A percentile compares a stretch with the other conserved stretches of the same genome.
Conservation (phyloP, 2,113 vertebrate species). For the Azemiops feae region DNA sequence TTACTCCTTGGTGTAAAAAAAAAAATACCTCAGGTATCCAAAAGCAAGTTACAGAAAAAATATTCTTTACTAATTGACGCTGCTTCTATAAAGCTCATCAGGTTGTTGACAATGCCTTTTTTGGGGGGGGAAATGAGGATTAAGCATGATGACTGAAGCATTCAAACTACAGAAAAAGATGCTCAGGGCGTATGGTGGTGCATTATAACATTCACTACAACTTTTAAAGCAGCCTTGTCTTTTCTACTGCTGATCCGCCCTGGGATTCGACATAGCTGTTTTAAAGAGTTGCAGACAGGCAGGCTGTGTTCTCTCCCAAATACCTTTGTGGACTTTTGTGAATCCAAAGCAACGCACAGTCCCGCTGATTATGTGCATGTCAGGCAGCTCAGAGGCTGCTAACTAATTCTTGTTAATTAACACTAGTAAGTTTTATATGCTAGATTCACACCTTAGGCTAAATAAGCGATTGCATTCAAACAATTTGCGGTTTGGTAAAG, state of each 20-base stretch:
- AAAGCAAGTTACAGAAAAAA: constrained; percentile 9
- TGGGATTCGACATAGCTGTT: neutral
- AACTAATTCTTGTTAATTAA: neutral
- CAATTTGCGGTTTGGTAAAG: neutral
- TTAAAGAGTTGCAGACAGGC: neutral
- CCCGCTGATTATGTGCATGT: neutral
- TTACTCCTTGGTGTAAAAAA: constrained; percentile 16
- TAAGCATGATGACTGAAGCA: neutral
- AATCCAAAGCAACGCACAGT: neutral
- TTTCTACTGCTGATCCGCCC: neutral
- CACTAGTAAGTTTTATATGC: neutral
- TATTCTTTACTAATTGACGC: neutral
- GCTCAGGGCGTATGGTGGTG: neutral
- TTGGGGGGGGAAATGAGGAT: neutral
- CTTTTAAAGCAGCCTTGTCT: neutral
- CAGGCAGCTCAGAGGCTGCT: neutral
- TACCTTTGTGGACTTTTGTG: neutral
- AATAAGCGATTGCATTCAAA: neutral
- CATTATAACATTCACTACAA: neutral
- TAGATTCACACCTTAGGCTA: neutral
- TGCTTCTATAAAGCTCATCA: neutral
- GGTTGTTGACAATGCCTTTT: neutral
- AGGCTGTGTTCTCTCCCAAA: neutral
- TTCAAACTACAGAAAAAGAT: neutral
- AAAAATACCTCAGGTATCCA: neutral